A percentile compares a stretch with the other conserved stretches of the same genome.
phyloP scores from a whole-genome alignment of 23 tunicate genomes.

The Diplosoma virens region DNA sequence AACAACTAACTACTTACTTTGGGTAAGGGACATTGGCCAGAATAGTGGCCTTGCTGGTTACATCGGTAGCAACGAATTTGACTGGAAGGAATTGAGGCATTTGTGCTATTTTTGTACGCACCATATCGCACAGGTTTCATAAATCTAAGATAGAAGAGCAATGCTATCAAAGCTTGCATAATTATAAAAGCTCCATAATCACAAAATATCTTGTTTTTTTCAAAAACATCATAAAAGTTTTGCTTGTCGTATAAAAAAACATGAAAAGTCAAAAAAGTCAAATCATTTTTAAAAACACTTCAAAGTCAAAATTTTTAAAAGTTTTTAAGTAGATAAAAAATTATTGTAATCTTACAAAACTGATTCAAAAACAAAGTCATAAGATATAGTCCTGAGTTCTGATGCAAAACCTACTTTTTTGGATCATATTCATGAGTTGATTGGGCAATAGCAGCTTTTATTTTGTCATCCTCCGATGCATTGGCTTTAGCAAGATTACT shows the following conservation, averaged over 20 bases:
- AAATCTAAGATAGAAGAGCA: constrained; percentile 40
- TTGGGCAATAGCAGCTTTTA: constrained; percentile 78
- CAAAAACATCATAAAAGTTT: too few species aligned
- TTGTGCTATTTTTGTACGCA: constrained; percentile 48
- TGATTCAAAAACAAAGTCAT: too few species aligned
- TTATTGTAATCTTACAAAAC: too few species aligned
- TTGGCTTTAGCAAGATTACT: constrained; percentile 79
- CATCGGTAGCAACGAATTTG: constrained; percentile 77
- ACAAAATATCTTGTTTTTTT: too few species aligned
- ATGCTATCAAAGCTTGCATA: too few species aligned
- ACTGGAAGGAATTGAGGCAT: constrained; percentile 21
- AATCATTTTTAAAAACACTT: too few species aligned
- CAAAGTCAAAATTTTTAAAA: too few species aligned
- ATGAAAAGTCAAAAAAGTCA: too few species aligned
- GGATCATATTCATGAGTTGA: constrained; percentile 88
- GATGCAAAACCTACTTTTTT: constrained; percentile 64
- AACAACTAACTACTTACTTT: constrained; percentile 34
- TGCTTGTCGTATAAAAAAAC: too few species aligned
- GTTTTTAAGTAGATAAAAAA: too few species aligned
- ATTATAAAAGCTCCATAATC: too few species aligned
- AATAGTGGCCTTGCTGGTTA: constrained; percentile 85
- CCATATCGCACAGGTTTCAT: constrained; percentile 68
- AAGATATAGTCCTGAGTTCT: too few species aligned
- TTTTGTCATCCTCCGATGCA: constrained; percentile 88
- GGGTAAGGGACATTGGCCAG: constrained; percentile 71